Evolutionary conservation across 2,888 invertebrate species (phyloP).

Genomic region (Pachycephus smyrnensis): DNA sequence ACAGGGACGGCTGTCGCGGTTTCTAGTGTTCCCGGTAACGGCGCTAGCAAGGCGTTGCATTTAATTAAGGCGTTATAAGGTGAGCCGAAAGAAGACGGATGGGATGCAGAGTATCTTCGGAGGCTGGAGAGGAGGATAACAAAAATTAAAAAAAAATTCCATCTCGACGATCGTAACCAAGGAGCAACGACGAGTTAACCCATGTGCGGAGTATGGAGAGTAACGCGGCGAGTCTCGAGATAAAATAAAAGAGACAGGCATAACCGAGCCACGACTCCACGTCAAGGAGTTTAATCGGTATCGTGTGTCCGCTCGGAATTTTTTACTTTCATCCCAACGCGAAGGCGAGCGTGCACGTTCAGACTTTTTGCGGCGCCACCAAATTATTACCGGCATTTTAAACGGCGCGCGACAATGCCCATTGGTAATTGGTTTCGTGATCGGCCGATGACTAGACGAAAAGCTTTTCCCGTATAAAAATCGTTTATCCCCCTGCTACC

Average conservation of each 20-base stretch:
- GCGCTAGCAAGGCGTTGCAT: not conserved
- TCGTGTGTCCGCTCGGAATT: not conserved
- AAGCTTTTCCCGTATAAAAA: not conserved
- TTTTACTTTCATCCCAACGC: not conserved
- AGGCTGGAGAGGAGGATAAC: not conserved
- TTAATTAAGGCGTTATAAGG: not conserved
- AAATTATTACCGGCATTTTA: slow-evolving; percentile 7
- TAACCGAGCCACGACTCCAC: not conserved
- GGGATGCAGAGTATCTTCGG: not conserved
- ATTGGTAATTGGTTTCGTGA: slow-evolving; percentile 5
- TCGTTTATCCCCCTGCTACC: not conserved
- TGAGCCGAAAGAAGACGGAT: not conserved
- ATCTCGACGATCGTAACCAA: not conserved
- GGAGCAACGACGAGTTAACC: not conserved
- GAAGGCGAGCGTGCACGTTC: not conserved
- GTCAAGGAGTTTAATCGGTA: not conserved
- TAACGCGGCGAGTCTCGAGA: too few species aligned
- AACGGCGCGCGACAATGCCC: slow-evolving; percentile 5
- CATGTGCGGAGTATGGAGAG: too few species aligned
- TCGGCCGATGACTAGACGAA: not conserved
- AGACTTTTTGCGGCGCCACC: slow-evolving; percentile 6
- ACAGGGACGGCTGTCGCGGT: slow-evolving; percentile 1
- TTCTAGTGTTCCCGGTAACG: not conserved
- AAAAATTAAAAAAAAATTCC: not conserved
- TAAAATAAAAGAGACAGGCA: not conserved